A percentile compares a stretch with the other conserved stretches of the same genome.
These are phyloP conservation scores for Osmerus eperlanus DNA, from an alignment of 2,113 vertebrate species.

Conservation along the genomic window DNA sequence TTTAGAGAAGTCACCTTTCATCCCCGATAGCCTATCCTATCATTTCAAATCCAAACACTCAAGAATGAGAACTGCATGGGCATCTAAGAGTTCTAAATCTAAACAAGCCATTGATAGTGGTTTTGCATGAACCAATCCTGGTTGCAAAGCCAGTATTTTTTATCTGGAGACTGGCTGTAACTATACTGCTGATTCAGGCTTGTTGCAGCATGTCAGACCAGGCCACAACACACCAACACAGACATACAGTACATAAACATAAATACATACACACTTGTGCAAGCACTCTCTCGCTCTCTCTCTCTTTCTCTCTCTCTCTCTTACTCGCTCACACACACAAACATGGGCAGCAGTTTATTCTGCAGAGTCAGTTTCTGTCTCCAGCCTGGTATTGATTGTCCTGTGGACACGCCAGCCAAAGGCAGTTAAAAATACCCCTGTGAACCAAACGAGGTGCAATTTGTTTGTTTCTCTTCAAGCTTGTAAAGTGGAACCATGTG, in stretches of 20 bases:
- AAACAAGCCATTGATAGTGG: too few species aligned
- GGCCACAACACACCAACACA: neutral
- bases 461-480: conserved; percentile 77
- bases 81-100: too few species aligned
- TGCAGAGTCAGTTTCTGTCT: conserved; percentile 64
- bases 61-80: too few species aligned
- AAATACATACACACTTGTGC: neutral
- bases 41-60: too few species aligned
- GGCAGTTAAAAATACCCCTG: conserved; percentile 68
- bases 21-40: too few species aligned
- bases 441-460: conserved; percentile 74
- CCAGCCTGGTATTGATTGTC: conserved; percentile 63
- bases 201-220: neutral
- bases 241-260: neutral
- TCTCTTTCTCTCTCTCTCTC: neutral
- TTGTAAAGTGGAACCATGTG: conserved; percentile 77
- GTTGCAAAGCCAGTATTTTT: neutral
- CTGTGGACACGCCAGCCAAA: conserved; percentile 61
- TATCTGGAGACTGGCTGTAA: neutral
- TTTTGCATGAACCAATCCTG: neutral
- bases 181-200: neutral
- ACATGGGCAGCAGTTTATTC: conserved; percentile 29
- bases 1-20: too few species aligned
- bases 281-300: neutral
- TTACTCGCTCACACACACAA: neutral